phyloP scores from a whole-genome alignment of 2,888 invertebrate species.

The Rhabditoides inermis region DNA sequence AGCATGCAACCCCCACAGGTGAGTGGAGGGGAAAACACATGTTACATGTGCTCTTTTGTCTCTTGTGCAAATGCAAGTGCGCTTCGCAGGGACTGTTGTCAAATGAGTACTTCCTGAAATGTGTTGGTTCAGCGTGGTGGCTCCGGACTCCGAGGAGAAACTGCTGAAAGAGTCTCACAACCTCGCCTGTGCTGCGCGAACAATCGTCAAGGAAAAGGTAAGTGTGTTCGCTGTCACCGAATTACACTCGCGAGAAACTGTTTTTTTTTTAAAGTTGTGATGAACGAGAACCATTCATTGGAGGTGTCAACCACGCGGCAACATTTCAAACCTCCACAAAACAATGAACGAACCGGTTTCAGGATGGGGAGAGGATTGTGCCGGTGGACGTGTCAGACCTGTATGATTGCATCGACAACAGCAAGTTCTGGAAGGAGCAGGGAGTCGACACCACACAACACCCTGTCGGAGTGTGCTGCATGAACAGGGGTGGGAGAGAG shows the following conservation, averaged over 20 bases:
- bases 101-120: constrained; percentile 1
- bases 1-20: constrained; percentile 23
- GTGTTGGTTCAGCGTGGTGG: background rate
- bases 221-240: no score
- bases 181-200: constrained; percentile 20
- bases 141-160: constrained; percentile 20
- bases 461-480: constrained; percentile 34
- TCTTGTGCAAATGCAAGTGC: no score
- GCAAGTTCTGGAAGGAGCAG: constrained; percentile 31
- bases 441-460: constrained; percentile 20
- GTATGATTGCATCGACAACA: constrained; percentile 36
- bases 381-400: constrained; percentile 31
- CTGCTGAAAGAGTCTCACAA: constrained; percentile 19
- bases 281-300: no score
- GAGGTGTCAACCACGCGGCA: no score
- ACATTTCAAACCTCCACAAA: no score
- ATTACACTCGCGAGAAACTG: no score
- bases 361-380: constrained; percentile 21
- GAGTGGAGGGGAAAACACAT: no score
- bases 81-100: no score
- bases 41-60: no score
- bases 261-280: no score
- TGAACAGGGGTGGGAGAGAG: constrained; percentile 20
- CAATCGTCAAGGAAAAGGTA: no score
- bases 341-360: background rate